A percentile compares a stretch with the other conserved stretches of the same genome.
These are phyloP conservation scores for Carpatolechia fugitivella DNA, from an alignment of 2,888 invertebrate genomes.

Conservation along the genomic window DNA sequence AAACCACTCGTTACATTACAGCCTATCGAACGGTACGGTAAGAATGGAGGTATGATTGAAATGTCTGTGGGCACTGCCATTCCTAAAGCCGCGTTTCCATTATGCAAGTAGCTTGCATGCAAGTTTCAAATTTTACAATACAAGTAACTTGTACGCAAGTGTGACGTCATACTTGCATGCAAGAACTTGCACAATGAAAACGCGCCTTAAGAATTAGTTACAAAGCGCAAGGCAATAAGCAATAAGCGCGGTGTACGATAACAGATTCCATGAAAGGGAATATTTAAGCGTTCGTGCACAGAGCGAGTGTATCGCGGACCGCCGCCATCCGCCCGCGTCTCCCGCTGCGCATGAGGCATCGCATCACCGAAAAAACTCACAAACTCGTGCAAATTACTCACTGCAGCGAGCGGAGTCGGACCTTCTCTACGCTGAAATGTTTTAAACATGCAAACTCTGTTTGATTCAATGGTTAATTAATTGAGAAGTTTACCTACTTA, in stretches of 20 bases:
- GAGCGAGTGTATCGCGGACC: constrained; percentile 55
- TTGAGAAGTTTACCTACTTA: no score
- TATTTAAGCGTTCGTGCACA: constrained; percentile 52
- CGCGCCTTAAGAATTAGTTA: constrained; percentile 36
- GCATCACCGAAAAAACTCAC: constrained; percentile 42
- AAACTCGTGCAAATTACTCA: constrained; percentile 53
- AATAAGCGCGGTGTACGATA: constrained; percentile 58
- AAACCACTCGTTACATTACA: constrained; percentile 43
- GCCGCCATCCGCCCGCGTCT: constrained; percentile 57
- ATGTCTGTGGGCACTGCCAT: constrained; percentile 43
- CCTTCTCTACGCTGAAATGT: constrained; percentile 46
- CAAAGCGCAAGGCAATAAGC: constrained; percentile 51
- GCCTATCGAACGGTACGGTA: constrained; percentile 29
- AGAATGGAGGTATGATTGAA: constrained; percentile 36
- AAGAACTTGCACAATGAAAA: no score
- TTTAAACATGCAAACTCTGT: constrained; percentile 43
- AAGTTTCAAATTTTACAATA: no score
- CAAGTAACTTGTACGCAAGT: no score
- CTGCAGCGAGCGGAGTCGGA: constrained; percentile 31
- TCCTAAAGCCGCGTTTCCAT: no score
- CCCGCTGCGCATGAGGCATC: constrained; percentile 47
- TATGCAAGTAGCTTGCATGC: no score
- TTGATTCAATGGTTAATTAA: constrained; percentile 20
- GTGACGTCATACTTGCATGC: no score
- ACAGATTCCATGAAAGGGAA: constrained; percentile 59